Conservation (phyloP, 2,797 vertebrate species). For the Chrosomus eos region DNA sequence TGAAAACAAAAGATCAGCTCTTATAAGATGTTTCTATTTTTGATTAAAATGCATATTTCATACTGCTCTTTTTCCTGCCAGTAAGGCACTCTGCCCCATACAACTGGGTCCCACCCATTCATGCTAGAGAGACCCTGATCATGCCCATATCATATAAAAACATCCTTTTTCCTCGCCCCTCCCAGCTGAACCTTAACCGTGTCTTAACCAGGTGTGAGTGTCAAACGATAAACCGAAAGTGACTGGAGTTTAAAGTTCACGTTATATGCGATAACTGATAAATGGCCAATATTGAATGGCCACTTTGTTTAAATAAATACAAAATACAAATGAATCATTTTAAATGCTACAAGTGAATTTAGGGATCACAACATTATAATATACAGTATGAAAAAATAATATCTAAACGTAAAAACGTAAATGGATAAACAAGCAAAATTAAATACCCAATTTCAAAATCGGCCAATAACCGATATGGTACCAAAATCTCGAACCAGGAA, state of each 20-base stretch:
- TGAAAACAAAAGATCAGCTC: constrained; percentile 21
- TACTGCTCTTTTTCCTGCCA: constrained; percentile 73
- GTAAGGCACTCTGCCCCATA: constrained; percentile 83
- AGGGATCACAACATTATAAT: not conserved
- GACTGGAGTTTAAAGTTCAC: not conserved
- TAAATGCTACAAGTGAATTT: not conserved
- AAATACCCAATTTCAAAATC: not conserved
- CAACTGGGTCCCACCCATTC: constrained; percentile 56
- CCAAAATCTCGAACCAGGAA: not conserved
- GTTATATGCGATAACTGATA: not conserved
- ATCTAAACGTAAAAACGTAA: not conserved
- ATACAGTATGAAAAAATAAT: not conserved
- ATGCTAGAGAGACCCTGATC: constrained; percentile 46
- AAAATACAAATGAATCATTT: not conserved
- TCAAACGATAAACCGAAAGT: not conserved
- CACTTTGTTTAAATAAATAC: not conserved
- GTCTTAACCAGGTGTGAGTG: constrained; percentile 17
- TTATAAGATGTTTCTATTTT: constrained; percentile 1
- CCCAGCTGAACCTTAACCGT: constrained; percentile 36
- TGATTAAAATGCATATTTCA: constrained; percentile 43
- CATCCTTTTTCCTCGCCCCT: constrained; percentile 53
- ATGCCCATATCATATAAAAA: constrained; percentile 60
- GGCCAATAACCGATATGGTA: not conserved
- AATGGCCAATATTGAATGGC: not conserved
- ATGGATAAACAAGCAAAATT: not conserved